phyloP scores from a whole-genome alignment of 2,113 vertebrate genomes.

The Tinamus guttatus region DNA sequence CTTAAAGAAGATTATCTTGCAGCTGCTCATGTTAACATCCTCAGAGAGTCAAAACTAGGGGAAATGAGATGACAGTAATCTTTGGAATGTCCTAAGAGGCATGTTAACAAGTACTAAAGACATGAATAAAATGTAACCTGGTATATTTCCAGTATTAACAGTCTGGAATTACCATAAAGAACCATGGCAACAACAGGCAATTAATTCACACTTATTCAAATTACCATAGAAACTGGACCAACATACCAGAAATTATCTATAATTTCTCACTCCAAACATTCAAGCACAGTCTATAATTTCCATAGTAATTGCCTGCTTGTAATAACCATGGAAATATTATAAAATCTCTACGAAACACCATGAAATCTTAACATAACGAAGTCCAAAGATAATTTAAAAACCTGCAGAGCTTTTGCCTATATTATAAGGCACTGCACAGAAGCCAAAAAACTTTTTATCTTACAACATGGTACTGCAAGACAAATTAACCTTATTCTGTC shows the following conservation, averaged over 20 bases:
- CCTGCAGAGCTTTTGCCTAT: not conserved
- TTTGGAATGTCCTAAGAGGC: not conserved
- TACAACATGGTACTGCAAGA: not conserved
- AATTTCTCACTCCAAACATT: constrained; percentile 66
- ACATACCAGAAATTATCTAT: constrained; percentile 49
- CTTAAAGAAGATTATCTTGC: constrained; percentile 26
- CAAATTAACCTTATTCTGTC: not conserved
- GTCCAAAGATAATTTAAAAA: not conserved
- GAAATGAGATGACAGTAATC: not conserved
- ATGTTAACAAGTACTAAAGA: constrained; percentile 18
- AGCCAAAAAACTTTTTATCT: not conserved
- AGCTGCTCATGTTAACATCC: not conserved
- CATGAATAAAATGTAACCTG: not conserved
- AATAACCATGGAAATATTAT: constrained; percentile 49
- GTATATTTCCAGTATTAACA: not conserved
- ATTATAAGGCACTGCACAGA: not conserved
- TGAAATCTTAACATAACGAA: constrained; percentile 14
- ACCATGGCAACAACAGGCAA: constrained; percentile 56
- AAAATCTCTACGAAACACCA: constrained; percentile 18
- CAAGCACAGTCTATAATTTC: constrained; percentile 64
- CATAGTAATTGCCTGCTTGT: constrained; percentile 64
- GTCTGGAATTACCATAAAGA: constrained; percentile 36
- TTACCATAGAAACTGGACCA: constrained; percentile 72
- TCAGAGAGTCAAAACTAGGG: not conserved
- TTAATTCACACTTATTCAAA: constrained; percentile 58